phyloP scores from a whole-genome alignment of 2,888 invertebrate species.

The Graphium colonna region DNA sequence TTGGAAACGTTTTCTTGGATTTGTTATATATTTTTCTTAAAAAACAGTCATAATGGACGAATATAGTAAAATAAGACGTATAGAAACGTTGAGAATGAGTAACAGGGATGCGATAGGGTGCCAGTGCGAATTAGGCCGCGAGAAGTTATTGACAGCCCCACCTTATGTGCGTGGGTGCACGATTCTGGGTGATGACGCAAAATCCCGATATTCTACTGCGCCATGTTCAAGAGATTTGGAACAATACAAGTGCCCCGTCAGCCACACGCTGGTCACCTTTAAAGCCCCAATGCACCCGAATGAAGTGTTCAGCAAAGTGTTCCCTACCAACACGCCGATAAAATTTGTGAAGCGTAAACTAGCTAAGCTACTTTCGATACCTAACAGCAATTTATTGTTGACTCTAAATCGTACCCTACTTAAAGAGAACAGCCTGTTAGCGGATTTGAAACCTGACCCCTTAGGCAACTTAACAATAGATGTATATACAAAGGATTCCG shows the following conservation, averaged over 20 bases:
- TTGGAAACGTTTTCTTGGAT: conserved; percentile 11
- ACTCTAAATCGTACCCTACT: conserved; percentile 67
- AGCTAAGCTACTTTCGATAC: conserved; percentile 59
- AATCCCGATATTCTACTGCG: conserved; percentile 56
- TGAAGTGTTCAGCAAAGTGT: conserved; percentile 65
- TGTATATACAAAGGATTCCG: conserved; percentile 67
- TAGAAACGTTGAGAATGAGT: conserved; percentile 47
- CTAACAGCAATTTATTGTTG: conserved; percentile 59
- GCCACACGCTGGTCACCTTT: conserved; percentile 64
- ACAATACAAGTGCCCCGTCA: conserved; percentile 60
- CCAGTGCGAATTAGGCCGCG: conserved; percentile 70
- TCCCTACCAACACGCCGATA: conserved; percentile 63
- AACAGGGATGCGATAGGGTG: conserved; percentile 51
- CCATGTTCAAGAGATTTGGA: conserved; percentile 57
- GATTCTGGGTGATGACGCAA: conserved; percentile 42
- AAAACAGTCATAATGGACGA: conserved; percentile 35
- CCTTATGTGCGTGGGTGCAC: conserved; percentile 48
- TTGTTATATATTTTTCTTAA: conserved; percentile 11
- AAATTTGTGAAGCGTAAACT: conserved; percentile 68
- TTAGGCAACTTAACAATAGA: conserved; percentile 64
- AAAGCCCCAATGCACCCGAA: conserved; percentile 61
- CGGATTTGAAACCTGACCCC: conserved; percentile 60
- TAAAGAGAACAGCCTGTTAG: conserved; percentile 57
- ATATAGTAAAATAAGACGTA: conserved; percentile 40
- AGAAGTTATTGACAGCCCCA: conserved; percentile 68